Conservation (phyloP, 1,140 invertebrate species). For the Maniola jurtina region DNA sequence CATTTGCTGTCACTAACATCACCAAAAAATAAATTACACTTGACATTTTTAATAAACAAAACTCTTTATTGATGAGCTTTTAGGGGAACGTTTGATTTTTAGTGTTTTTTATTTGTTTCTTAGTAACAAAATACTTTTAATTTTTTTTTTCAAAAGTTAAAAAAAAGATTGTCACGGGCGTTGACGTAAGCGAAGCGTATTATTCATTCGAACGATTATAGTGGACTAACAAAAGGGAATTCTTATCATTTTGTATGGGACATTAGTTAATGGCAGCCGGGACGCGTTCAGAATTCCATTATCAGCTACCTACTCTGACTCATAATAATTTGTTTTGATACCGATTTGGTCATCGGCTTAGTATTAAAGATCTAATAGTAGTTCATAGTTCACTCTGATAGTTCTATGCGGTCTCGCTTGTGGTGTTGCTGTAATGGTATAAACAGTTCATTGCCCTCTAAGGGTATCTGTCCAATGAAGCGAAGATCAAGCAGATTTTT, state of each 20-base stretch:
- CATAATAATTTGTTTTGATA: constrained; percentile 45
- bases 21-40: constrained; percentile 35
- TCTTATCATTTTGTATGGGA: constrained; percentile 74
- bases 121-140: not conserved
- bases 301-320: constrained; percentile 58
- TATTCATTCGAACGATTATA: constrained; percentile 46
- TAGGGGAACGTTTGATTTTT: no score
- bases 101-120: no score
- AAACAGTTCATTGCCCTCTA: no score
- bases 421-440: no score
- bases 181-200: constrained; percentile 49
- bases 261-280: constrained; percentile 62
- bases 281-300: constrained; percentile 68
- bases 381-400: not conserved
- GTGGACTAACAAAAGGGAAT: constrained; percentile 69
- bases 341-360: constrained; percentile 11
- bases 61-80: not conserved
- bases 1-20: constrained; percentile 35
- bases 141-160: constrained; percentile 12
- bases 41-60: constrained; percentile 34
- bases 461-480: not conserved
- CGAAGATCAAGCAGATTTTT: no score
- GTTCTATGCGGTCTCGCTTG: not conserved
- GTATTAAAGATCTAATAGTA: not conserved
- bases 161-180: constrained; percentile 13